Evolutionary conservation across 2,888 invertebrate genomes (phyloP), one percentile per base, ranked within the genome.

Genomic region (Drosophila diplacantha): DNA sequence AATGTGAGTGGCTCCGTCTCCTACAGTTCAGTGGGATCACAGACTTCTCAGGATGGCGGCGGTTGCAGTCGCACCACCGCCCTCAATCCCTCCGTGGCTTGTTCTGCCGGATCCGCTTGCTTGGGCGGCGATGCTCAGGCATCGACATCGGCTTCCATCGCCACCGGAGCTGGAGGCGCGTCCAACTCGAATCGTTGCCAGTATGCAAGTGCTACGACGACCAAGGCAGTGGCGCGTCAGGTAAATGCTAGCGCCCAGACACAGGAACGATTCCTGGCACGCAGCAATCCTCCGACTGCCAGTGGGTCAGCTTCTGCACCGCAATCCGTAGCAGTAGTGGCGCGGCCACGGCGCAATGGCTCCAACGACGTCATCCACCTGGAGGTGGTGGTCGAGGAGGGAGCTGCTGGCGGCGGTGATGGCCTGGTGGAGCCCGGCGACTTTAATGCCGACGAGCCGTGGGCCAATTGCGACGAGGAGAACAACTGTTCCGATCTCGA

Each of bases 401-500:
- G 58, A 60, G 49, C 63, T n/a, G 58, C 39, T 3, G 34, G 20
- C 20, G 20, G 20, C 3, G 52, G 38, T 3, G 56, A 55, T 29
- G 65, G 39, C 46, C 41, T 68, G 5, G 65, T 71, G 2, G 84
- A 78, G n/a, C 74, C 74, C 0, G 74, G 69, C 5, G 81, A 85
- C 9, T 83, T 79, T 12, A 85, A 68, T 52, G 81, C 72, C 35
- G 81, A 87, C 8, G 87, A 87, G 24, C 84, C 86, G 1, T 88
- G 88, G 87, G 87, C 81, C 37, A 88, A 88, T 63, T 86, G 88
- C 64, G 89, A 89, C 37, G 89, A 88, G 55, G 88, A 88, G 54
- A 87, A 85, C 54, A 85, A 82, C 34, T 86, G 85, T 11, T 87
- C 85, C 0, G 87, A 88, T 63, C 14, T 81, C 43, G 88, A 89